Evolutionary conservation across 2,888 invertebrate species (phyloP).

Genomic region (Hybos culiciformis): DNA sequence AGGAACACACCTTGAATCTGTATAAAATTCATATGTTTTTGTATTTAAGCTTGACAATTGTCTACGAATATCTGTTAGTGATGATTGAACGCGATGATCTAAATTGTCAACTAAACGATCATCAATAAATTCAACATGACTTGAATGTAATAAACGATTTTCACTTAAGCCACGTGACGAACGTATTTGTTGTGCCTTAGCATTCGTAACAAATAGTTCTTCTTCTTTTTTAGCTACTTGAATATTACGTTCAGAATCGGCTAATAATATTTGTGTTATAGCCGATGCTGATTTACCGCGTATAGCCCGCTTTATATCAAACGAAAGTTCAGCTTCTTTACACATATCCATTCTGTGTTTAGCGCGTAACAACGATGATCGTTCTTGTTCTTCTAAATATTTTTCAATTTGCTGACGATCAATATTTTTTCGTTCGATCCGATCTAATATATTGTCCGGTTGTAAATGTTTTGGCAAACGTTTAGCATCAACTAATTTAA

Average conservation of each 20-base stretch:
- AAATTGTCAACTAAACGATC: slow-evolving; percentile 33
- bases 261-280: slow-evolving; percentile 51
- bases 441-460: slow-evolving; percentile 36
- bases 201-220: slow-evolving; percentile 26
- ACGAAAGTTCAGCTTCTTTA: slow-evolving; percentile 37
- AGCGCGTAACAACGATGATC: not conserved
- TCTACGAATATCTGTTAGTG: slow-evolving; percentile 32
- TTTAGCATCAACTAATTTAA: slow-evolving; percentile 41
- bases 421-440: slow-evolving; percentile 33
- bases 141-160: slow-evolving; percentile 18
- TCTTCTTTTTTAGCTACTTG: slow-evolving; percentile 26
- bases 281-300: slow-evolving; percentile 63
- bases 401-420: slow-evolving; percentile 38
- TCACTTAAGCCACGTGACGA: slow-evolving; percentile 9
- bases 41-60: slow-evolving; percentile 31
- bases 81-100: slow-evolving; percentile 33
- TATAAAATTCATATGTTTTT: slow-evolving; percentile 32
- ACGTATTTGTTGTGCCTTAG: slow-evolving; percentile 19
- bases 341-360: slow-evolving; percentile 36
- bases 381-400: slow-evolving; percentile 36
- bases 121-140: slow-evolving; percentile 32
- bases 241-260: slow-evolving; percentile 41
- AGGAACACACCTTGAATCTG: slow-evolving; percentile 34
- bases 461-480: slow-evolving; percentile 36
- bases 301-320: slow-evolving; percentile 39